phyloP scores from a whole-genome alignment of 2,888 invertebrate genomes.

The Nephrotoma appendiculata region DNA sequence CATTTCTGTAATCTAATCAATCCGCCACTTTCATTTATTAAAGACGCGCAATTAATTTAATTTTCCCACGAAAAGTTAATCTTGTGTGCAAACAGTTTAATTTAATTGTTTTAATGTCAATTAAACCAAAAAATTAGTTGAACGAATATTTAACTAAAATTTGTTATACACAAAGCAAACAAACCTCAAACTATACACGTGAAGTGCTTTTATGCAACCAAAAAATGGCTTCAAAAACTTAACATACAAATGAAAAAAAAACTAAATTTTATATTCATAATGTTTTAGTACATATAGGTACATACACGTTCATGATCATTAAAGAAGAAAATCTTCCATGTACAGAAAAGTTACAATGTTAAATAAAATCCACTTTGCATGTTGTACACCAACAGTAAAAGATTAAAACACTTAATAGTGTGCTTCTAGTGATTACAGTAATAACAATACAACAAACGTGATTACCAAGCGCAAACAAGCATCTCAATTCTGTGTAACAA shows the following conservation, averaged over 20 bases:
- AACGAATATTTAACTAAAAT: background rate
- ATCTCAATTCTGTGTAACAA: background rate
- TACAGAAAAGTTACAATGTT: background rate
- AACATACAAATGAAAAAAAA: background rate
- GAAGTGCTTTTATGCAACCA: background rate
- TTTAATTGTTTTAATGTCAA: background rate
- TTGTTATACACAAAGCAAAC: background rate
- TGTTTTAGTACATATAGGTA: background rate
- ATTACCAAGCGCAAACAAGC: background rate
- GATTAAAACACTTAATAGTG: background rate
- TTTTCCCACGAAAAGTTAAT: background rate
- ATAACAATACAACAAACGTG: background rate
- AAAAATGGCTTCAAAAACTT: background rate
- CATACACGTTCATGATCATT: background rate
- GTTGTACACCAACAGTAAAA: background rate
- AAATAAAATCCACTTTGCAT: background rate
- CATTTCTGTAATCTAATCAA: background rate
- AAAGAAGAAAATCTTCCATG: background rate
- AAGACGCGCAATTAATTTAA: background rate
- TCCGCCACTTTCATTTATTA: background rate
- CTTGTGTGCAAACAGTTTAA: background rate
- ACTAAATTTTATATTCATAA: background rate
- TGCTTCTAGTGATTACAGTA: background rate
- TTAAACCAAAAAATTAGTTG: background rate
- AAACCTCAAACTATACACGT: background rate